Evolutionary conservation across 2,113 vertebrate genomes (phyloP).

Genomic region (Archocentrus centrarchus): DNA sequence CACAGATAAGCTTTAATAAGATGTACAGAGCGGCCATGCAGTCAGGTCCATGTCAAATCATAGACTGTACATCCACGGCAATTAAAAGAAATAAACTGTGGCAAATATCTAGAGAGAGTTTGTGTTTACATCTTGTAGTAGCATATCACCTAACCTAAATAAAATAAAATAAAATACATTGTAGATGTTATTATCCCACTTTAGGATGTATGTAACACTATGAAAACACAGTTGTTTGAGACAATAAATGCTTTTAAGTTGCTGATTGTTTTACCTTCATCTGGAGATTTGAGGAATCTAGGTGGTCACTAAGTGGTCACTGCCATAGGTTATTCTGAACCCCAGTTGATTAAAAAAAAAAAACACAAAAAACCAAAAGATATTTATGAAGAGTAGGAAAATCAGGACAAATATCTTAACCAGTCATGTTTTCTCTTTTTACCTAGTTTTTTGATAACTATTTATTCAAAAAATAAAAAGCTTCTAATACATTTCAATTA

Average conservation of each 20-base stretch:
- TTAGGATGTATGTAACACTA: not conserved
- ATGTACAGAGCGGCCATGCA: not conserved
- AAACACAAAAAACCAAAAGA: not conserved
- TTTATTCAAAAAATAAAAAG: not conserved
- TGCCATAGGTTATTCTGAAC: not conserved
- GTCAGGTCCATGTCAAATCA: not conserved
- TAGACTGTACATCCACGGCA: not conserved
- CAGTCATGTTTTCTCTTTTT: not conserved
- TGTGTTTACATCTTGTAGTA: not conserved
- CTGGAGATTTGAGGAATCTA: not conserved
- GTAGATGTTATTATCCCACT: not conserved
- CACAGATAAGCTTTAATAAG: constrained; percentile 36
- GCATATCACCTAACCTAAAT: not conserved
- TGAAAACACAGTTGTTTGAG: not conserved
- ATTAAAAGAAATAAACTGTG: not conserved
- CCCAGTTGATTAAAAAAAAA: not conserved
- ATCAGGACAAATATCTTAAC: not conserved
- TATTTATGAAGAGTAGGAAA: not conserved
- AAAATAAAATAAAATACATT: not conserved
- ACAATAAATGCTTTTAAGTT: not conserved
- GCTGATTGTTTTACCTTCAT: not conserved
- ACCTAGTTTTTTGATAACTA: not conserved
- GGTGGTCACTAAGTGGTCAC: not conserved
- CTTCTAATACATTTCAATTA: not conserved
- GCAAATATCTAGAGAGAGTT: not conserved